Evolutionary conservation across 2,888 invertebrate species (phyloP).

Genomic region (Microplitis deprimator): DNA sequence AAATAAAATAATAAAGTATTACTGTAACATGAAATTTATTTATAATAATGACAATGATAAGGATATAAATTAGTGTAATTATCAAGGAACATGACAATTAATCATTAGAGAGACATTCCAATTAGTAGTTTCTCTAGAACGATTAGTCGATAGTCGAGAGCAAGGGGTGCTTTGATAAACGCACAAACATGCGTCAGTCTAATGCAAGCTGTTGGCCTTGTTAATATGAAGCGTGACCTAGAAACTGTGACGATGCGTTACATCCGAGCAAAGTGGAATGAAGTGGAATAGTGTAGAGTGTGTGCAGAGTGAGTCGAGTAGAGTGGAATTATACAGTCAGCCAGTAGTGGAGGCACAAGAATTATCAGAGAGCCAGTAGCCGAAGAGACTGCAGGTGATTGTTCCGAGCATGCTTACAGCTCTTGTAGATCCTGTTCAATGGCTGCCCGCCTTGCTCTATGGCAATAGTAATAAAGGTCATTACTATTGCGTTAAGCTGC

Average conservation of each 20-base stretch:
- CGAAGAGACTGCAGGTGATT: background rate
- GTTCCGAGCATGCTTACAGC: slow-evolving; percentile 1
- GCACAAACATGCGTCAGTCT: slow-evolving; percentile 18
- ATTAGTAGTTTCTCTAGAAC: slow-evolving; percentile 34
- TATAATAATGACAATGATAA: background rate
- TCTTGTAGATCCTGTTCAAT: background rate
- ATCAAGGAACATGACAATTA: slow-evolving; percentile 24
- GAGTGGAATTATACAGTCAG: slow-evolving; percentile 26
- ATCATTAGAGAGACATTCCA: slow-evolving; percentile 37
- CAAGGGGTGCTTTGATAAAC: slow-evolving; percentile 21
- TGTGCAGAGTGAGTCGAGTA: background rate
- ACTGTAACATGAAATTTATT: no score
- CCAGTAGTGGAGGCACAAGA: background rate
- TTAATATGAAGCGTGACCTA: background rate
- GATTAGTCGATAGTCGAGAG: slow-evolving; percentile 28
- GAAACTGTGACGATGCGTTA: background rate
- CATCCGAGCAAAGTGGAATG: background rate
- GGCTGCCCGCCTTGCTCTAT: no score
- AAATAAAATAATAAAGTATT: no score
- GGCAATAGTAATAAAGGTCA: no score
- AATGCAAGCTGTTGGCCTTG: slow-evolving; percentile 18
- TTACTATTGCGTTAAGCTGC: no score
- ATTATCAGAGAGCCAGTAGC: background rate
- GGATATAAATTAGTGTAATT: background rate
- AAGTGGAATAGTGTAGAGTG: background rate